Evolutionary conservation across 1,140 invertebrate genomes (phyloP), one percentile per base, ranked within the genome.

Genomic region (Drosophila punjabiensis): DNA sequence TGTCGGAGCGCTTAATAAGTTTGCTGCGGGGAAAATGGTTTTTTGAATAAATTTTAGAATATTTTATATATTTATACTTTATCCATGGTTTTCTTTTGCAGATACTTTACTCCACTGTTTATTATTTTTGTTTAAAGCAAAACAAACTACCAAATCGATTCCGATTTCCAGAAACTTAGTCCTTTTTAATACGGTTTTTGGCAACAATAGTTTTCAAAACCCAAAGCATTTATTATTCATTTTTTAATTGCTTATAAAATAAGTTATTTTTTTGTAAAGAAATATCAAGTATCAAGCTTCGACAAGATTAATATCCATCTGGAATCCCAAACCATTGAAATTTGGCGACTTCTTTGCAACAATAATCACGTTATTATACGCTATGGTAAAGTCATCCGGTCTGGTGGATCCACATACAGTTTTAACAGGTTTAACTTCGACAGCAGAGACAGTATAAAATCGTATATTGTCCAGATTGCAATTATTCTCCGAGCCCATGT

Each of bases 281-380:
- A 5, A 56, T 20, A 11, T 39, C 3, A 3, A 24, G 5, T n/a
- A 39, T 59, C 24, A 59, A 41, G 14, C 10, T 39, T 18, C 20
- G 20, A 11, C 4, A 8, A 39, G 35, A 43, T 59, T 59, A 43
- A 67, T 47, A 47, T 47, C 39, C 2, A 71, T 5, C 14, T 45
- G 56, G 95, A 96, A 97, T 43, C 96, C 96, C 5, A 93, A 94
- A 3, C 96, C 96, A 66, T 94, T 94, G 66, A 96, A 96, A 80
- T 96, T 96, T 8, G 94, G 86, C 18, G 94, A 95, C 0, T 96
- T 96, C 30, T 93, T 93, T 70, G 96, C 96, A 13, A 94, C 93
- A 32, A 97, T 93, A 48, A 94, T 93, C 3, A 96, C 78, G 69
- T 93, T 93, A 91, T 95, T 95, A 13, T 93, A 93, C 2, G 68